Evolutionary conservation across 53 echinoderm and acorn worm species (phyloP), one percentile per base, ranked within the genome.

Genomic region (Actinopyga echinites): DNA sequence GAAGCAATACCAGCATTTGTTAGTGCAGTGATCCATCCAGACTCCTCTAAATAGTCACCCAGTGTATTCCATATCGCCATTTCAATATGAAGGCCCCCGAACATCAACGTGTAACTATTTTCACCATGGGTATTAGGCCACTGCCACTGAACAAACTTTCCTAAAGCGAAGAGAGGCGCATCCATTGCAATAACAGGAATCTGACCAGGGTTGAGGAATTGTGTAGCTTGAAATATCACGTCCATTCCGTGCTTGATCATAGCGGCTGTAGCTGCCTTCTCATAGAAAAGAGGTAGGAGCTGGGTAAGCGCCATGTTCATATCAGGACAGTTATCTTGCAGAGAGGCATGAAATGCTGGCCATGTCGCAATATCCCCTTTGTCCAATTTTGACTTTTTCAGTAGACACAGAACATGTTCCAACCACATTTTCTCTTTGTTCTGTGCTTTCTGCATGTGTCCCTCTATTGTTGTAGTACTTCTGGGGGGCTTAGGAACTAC

Each of bases 201-300:
- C 35, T 85, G 85, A 11, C 75, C 74, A 37, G 85, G 77, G 33
- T 85, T 85, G 31, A 45, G 82, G 19, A 55, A 56, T 30, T 56
- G 8, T 34, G 58, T 69, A 22, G 37, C 61, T 29, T 74, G 79
- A 53, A 30, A 7, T 25, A 26, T 23, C 21, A 85, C 78, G 80
- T 78, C 57, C 85, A 85, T 85, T 25, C 83, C 69, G 37, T 84
- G 84, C 37, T 84, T 84, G 30, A 84, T 73, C 84, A 84, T 73
- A 56, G 84, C 84, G 30, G 84, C 24, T 38, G 84, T 84, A 44
- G 69, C 19, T 37, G 73, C 34, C 56, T 69, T 84, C 56, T 84
- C 84, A 20, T 58, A 73, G 75, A 60, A 73, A 22, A 73, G 74
- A 45, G 74, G 49, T 20, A 73, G 49, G n/a, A 73, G 74, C 69